phyloP scores from a whole-genome alignment of 2,113 vertebrate genomes.

The Nematolebias whitei region DNA sequence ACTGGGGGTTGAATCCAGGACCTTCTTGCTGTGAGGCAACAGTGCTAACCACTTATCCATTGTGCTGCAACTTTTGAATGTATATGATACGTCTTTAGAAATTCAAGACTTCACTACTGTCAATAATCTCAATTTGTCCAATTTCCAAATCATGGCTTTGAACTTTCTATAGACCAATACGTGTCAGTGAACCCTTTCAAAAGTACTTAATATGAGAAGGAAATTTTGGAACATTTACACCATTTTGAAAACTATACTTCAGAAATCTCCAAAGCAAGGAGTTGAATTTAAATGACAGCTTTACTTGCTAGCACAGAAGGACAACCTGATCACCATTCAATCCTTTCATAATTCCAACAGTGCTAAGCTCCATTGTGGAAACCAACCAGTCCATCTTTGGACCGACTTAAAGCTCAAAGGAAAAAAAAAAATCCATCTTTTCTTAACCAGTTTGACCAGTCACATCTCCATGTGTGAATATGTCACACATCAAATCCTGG shows the following conservation, averaged over 20 bases:
- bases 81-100: no score
- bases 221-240: neutral
- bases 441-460: constrained; percentile 64
- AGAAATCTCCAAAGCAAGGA: constrained; percentile 18
- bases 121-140: no score
- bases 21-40: no score
- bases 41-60: no score
- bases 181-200: neutral
- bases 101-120: no score
- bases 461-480: constrained; percentile 57
- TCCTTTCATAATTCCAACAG: constrained; percentile 40
- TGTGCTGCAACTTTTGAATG: no score
- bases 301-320: constrained; percentile 23
- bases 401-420: constrained; percentile 52
- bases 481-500: constrained; percentile 55
- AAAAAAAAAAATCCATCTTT: constrained; percentile 37
- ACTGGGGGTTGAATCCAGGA: no score
- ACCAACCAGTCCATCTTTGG: constrained; percentile 35
- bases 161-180: no score
- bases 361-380: constrained; percentile 55
- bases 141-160: no score
- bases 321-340: constrained; percentile 55
- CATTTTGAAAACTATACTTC: constrained; percentile 14
- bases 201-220: neutral
- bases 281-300: constrained; percentile 20